Base-by-base conservation (phyloP, 1,140 invertebrate genomes). In the Drosophila murphyi region DNA sequence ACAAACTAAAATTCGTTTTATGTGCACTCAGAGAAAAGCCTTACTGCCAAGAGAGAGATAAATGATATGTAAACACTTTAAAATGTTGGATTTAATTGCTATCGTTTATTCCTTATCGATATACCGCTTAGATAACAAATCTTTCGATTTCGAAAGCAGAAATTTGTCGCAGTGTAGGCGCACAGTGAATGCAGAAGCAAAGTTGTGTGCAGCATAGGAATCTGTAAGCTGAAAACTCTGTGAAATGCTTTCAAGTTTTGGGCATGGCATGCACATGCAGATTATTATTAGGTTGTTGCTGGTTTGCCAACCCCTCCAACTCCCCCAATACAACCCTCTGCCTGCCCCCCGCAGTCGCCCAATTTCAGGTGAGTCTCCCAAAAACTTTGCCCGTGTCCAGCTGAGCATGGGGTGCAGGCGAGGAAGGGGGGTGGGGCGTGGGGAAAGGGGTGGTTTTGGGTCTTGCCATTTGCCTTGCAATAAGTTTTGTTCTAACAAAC, bases 401-500 rank as follows among this genome's bases (percentile, higher is more conserved):
- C 80, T 68, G 69, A 45, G 43, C 29, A 28, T 35, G 20, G 31
- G 57, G 31, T 8, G n/a, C 8, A 10, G 12, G 50, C 7, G 8
- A 2, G 6, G 3, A 29, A 20, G 20, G 20, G 20, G 20, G 20
- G 1, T 20, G 20, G 20, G 20, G 20, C 20, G 12, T 3, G 10
- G 4, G 1, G 39, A 31, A 12, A 39, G 28, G n/a, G n/a, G 8
- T 43, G 61, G 43, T 43, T 57, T 54, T 57, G 67, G 43, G 68
- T 35, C 56, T 55, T 76, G 68, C 67, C 72, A 62, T 75, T 74
- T 74, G 72, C 64, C 67, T 74, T 70, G 59, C 82, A 67, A 87
- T 86, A 87, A 87, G 83, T 87, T 87, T 87, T 87, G 83, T 87
- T 87, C 83, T 87, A 87, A 87, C 83, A 87, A 87, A 87, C 83